Percentiles rank a stretch among this genome's conserved stretches.
Conservation (phyloP, 2,113 vertebrate species). For the Halcyon senegalensis region DNA sequence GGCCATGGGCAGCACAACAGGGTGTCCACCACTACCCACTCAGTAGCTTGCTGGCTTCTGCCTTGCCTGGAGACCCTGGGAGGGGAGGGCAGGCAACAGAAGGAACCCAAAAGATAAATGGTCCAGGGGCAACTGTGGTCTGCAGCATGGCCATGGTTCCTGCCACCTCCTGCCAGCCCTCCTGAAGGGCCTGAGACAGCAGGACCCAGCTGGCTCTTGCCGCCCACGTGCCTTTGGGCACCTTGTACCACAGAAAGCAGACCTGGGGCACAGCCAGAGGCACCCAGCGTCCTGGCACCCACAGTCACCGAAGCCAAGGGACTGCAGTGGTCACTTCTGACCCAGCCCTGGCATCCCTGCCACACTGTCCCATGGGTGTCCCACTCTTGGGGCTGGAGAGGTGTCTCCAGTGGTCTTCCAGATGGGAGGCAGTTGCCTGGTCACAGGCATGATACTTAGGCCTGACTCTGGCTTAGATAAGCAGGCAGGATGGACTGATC, state of each 20-base stretch:
- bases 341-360: neutral
- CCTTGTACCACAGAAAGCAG: neutral
- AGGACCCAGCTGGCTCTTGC: neutral
- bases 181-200: neutral
- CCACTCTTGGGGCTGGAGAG: neutral
- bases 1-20: fast-evolving
- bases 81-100: fast-evolving
- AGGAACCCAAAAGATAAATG: neutral
- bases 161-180: neutral
- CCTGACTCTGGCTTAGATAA: neutral
- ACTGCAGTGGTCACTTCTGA: neutral
- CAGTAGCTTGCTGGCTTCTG: neutral
- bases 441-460: neutral
- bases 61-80: neutral
- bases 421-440: neutral
- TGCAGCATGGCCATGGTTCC: neutral
- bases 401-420: neutral
- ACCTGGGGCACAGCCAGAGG: neutral
- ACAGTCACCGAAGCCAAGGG: neutral
- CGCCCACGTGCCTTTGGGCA: neutral
- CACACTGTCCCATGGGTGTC: fast-evolving
- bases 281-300: neutral
- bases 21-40: neutral
- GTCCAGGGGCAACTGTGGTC: neutral
- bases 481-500: neutral